Base-by-base conservation (phyloP, 2,797 vertebrate species). In the Pogoniulus pusillus region DNA sequence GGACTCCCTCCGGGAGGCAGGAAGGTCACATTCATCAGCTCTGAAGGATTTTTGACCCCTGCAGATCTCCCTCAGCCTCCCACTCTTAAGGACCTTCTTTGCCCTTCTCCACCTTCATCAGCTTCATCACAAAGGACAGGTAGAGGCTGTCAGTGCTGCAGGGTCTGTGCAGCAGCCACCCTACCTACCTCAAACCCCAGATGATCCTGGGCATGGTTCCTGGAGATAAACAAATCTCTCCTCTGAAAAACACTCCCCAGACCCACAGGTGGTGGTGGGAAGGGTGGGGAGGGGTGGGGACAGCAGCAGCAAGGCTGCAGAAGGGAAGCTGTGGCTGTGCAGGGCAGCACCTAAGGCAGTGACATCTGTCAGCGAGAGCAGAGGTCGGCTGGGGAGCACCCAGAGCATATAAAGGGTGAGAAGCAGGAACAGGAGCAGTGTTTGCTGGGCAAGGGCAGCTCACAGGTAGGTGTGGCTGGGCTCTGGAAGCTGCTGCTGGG, bases 101-200 rank as follows among this genome's bases (percentile, higher is more conserved):
- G 32, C 5, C 6, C 17, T 5, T 3, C 18, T 4, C 12, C 32
- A 12, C 49, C 24, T 65, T 77, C 15, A 29, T 7, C 24, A 66
- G 15, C 11, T n/a, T n/a, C n/a, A n/a, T n/a, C 55, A 30, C 34
- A 13, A 78, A 71, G 9, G 22, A n/a, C 24, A 49, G 14, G 41
- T 7, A 7, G 32, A 27, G 62, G 5, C 45, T 16, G 16, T 15
- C 37, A 1, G 0, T 24, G n/a, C 54, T 51, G n/a, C 0, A 0
- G 32, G 16, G 12, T 47, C 55, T 1, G 8, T 5, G 2, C 3
- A 1, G 4, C 9, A 15, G 17, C 12, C 4, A 29, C 26, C 23
- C 34, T 17, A 43, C 3, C 29, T 41, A 9, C 23, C 17, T 17
- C 41, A 30, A 75, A 45, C 10, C 16, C 45, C 47, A 34, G n/a